Evolutionary conservation across 2,888 invertebrate species (phyloP), one percentile per base, ranked within the genome.

Genomic region (Mycogona germanica): DNA sequence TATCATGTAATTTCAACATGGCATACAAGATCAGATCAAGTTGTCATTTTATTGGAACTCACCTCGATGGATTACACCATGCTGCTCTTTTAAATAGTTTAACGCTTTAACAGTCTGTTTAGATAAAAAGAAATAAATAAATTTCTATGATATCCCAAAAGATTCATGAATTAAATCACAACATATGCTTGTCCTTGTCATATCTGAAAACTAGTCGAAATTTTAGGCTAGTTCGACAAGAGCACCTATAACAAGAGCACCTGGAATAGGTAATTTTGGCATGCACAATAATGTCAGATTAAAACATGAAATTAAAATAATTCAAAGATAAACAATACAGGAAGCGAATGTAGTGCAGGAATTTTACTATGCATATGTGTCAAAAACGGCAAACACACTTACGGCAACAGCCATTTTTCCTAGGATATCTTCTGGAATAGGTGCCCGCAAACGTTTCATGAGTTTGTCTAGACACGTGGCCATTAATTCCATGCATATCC

Each of bases 401-500:
- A 93, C 93, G 64, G 95, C 92, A 59, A 95, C 86, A 57, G 95
- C 89, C 62, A 98, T 89, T 76, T 96, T 96, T 62, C 97, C 97
- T 61, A 98, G 76, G 66, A 98, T 92, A 63, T 80, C 78, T 74
- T 98, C 97, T 3, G 97, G 97, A 66, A 98, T 87, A n/a, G 93
- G 85, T 61, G 80, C 79, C 58, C 83, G 82, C 37, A 87, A 76
- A 62, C 82, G 74, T 71, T 91, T 92, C 58, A 96, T 76, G 65
- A 99, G 74, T 74, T 97, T 97, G 70, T 98, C 98, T 68, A 98
- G 86, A 73, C 98, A 98, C 21, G 95, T 93, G 14, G 92, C 85
- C 98, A 99, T 98, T 61, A 97, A 76, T 73, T 98, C 98, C 98
- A 98, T 99, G 70, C 97, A 98, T 67, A 99, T 97, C 93, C 97